Base-by-base conservation (phyloP, 2,797 vertebrate species). In the Pangasius macronema region DNA sequence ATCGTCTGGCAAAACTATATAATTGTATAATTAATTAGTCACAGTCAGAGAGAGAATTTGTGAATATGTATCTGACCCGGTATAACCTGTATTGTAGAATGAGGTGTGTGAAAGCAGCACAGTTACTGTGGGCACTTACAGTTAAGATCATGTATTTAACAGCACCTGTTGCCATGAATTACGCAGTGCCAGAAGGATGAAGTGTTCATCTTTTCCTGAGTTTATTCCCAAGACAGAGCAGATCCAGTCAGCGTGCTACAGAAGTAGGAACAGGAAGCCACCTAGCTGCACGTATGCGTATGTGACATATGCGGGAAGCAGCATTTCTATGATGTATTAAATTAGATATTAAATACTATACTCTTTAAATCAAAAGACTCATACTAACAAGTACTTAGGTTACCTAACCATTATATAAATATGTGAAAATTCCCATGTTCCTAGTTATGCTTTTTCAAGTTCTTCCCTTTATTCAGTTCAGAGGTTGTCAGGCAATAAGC, bases 171-270 rank as follows among this genome's bases (percentile, higher is more conserved):
- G 33, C 20, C 53, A 59, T 59, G 33, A 80, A 14, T 80, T 36
- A 79, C 30, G 0, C 33, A 36, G 20, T n/a, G 30, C 24, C 13
- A 75, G 46, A n/a, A 76, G 49, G 73, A 53, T 3, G 14, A 8
- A 53, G 73, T 20, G 49, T 59, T 82, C 39, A 49, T 49, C 18
- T 82, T 86, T 39, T 72, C 20, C 51, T 30, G 75, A 59, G 68
- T 55, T 57, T 84, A 18, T n/a, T 72, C 77, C 85, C 85, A 73
- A 84, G 18, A 22, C 68, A 83, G 67, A 53, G 16, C 14, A 61
- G 68, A 59, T 36, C n/a, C 61, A 49, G 1, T 75, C 53, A 79
- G 20, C 36, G 53, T 36, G 18, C 27, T 59, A 24, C 10, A 39
- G 20, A 80, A 39, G 55, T 24, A 59, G 22, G 77, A 80, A 42